Evolutionary conservation across 2,888 invertebrate species (phyloP), one percentile per base, ranked within the genome.

Genomic region (Hydroisotoma schaefferi): DNA sequence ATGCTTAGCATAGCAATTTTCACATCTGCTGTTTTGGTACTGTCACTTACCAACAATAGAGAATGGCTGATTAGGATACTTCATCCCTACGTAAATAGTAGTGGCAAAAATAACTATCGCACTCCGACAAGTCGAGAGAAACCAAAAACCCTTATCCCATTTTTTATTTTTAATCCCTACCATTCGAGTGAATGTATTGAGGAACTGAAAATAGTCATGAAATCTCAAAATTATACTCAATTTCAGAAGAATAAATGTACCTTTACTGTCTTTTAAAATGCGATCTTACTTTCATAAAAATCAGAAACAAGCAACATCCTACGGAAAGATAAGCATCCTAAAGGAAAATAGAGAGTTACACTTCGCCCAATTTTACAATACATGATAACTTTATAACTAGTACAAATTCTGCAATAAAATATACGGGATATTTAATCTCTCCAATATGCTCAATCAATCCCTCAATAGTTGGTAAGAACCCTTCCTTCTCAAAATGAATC

Each of bases 401-500:
- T 20, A 6, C 18, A 20, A 43, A 43, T n/a, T 18, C 20, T 43
- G 20, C 20, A 8, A 43, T 43, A 43, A 43, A n/a, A 8, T 85
- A 82, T 76, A 93, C 93, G 47, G 86, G 83, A 20, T 81, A 72
- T 72, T 83, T 83, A 1, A 87, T 85, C 38, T 87, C 79, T 20
- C 83, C 80, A 51, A 91, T 81, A 75, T 91, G 85, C 54, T 79
- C 76, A 54, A 84, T 77, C 0, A 91, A 86, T 76, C 88, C 84
- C 61, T 80, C 80, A 27, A 90, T 75, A 1, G 88, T 90, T 69
- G 88, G 85, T 43, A 91, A 73, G 74, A 92, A 91, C 57, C 86
- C 86, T 25, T 84, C 83, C 1, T 89, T 84, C 29, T 84, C 82
- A 65, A 89, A 87, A 70, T 83, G 83, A 22, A 91, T 75, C 0